A percentile compares a stretch with the other conserved stretches of the same genome.
Conservation (phyloP, 2,888 invertebrate genomes). For the Sinotaia quadrata region DNA sequence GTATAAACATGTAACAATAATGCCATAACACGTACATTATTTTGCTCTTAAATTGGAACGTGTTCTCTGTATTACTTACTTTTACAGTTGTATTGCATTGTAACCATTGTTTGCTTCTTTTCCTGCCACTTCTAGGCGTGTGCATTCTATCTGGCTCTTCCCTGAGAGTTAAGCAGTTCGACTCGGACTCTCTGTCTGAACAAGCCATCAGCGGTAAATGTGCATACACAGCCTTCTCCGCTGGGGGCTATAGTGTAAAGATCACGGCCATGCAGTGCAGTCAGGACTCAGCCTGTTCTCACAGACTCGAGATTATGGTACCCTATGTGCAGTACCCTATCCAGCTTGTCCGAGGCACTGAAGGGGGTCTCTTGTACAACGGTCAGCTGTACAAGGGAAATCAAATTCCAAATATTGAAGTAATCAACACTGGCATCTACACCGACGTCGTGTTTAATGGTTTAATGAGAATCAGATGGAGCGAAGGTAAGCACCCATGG, state of each 20-base stretch:
- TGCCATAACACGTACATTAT: too few species aligned
- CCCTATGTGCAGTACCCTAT: background rate
- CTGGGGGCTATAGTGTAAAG: constrained; percentile 4
- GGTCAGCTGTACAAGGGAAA: constrained; percentile 1
- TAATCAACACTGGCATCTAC: background rate
- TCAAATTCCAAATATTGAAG: background rate
- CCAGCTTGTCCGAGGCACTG: background rate
- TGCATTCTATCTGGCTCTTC: constrained; percentile 32
- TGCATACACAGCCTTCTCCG: constrained; percentile 20
- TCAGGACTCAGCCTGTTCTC: background rate
- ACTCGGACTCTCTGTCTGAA: constrained; percentile 19
- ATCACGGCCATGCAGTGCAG: constrained; percentile 6
- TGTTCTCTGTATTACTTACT: too few species aligned
- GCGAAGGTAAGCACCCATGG: constrained; percentile 19
- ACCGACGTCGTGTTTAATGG: constrained; percentile 8
- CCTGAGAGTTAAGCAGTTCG: constrained; percentile 32
- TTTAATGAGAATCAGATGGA: constrained; percentile 5
- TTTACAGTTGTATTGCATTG: too few species aligned
- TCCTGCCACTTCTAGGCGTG: too few species aligned
- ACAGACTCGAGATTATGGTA: constrained; percentile 5
- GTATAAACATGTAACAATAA: too few species aligned
- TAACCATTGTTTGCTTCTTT: too few species aligned
- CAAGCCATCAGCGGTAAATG: constrained; percentile 25
- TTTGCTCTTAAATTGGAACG: too few species aligned
- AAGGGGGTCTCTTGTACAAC: constrained; percentile 21